Conservation (phyloP, 2,113 vertebrate genomes). For the Saguinus imperator region DNA sequence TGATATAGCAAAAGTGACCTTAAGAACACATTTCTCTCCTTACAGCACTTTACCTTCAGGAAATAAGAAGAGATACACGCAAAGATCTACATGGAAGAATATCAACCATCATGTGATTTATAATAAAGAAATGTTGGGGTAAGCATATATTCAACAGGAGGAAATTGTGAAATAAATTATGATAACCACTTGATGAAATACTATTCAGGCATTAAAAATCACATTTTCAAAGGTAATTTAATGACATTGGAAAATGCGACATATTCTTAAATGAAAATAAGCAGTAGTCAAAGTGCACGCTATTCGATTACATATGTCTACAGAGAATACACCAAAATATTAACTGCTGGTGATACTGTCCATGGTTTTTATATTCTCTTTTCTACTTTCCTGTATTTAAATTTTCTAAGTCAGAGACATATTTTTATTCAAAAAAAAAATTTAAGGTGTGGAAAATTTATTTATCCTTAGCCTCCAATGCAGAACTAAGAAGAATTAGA, state of each 20-base stretch:
- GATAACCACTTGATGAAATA: background rate
- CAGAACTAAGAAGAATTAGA: background rate
- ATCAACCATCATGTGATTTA: background rate
- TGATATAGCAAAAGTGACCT: background rate
- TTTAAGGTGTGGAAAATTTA: background rate
- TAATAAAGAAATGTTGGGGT: background rate
- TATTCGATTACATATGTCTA: background rate
- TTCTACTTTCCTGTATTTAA: background rate
- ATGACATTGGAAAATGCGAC: background rate
- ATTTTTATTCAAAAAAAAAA: background rate
- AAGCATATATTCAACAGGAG: background rate
- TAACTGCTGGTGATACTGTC: background rate
- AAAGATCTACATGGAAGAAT: background rate
- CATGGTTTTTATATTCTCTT: background rate
- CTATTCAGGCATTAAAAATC: background rate
- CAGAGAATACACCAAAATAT: background rate
- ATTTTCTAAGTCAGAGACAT: background rate
- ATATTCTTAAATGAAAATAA: conserved; percentile 23
- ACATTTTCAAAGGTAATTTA: conserved; percentile 3
- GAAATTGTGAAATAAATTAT: conserved; percentile 6
- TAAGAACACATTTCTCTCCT: background rate
- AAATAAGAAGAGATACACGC: background rate
- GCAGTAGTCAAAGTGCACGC: background rate
- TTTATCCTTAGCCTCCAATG: background rate
- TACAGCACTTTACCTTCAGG: background rate